These are phyloP conservation scores for Coelinius sp. DNA, from an alignment of 2,888 invertebrate species.

Conservation along the genomic window DNA sequence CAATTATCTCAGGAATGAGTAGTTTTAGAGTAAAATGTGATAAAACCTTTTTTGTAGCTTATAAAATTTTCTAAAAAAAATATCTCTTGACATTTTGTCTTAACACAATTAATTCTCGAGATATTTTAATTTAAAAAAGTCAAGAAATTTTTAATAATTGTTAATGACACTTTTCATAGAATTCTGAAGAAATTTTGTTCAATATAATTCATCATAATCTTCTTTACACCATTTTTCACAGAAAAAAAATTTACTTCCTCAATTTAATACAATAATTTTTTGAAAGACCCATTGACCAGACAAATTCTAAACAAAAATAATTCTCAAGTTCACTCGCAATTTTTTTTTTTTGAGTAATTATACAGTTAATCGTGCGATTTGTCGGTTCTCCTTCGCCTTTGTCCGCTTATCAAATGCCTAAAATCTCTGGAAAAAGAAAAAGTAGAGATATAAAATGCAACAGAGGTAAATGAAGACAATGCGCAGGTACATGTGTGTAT, in stretches of 20 bases:
- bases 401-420: constrained; percentile 3
- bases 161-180: too few relatives aligned
- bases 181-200: too few relatives aligned
- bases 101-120: too few relatives aligned
- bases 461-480: neutral
- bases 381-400: neutral
- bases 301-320: neutral
- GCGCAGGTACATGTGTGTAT: constrained; percentile 6
- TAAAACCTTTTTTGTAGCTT: too few relatives aligned
- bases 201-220: too few relatives aligned
- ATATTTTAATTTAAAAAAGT: too few relatives aligned
- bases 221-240: too few relatives aligned
- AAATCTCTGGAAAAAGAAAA: neutral
- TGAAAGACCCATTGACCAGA: neutral
- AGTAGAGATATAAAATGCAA: neutral
- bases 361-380: constrained; percentile 3
- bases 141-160: too few relatives aligned
- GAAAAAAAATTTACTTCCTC: neutral
- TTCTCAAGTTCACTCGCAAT: neutral
- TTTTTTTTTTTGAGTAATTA: neutral
- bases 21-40: too few relatives aligned
- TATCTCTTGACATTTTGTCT: too few relatives aligned
- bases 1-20: too few relatives aligned
- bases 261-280: neutral
- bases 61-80: too few relatives aligned